Conservation (phyloP, 2,797 vertebrate genomes). For the Peromyscus nudipes region DNA sequence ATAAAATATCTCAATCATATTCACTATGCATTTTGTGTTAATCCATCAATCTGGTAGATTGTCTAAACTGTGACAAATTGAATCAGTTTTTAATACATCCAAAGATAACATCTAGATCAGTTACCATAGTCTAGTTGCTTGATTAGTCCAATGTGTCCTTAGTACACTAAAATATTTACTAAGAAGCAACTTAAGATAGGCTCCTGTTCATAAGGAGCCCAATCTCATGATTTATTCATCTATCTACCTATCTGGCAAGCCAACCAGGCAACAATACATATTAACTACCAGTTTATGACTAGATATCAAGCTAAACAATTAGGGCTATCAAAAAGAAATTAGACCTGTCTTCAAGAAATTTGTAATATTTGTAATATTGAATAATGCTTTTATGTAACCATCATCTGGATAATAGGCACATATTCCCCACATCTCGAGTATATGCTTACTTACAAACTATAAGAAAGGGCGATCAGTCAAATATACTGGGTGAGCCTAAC, state of each 20-base stretch:
- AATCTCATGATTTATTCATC: constrained; percentile 54
- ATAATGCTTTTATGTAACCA: not conserved
- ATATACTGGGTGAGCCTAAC: not conserved
- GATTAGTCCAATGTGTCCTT: constrained; percentile 33
- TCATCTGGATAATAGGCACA: not conserved
- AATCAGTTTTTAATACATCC: constrained; percentile 74
- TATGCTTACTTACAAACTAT: not conserved
- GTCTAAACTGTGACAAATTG: constrained; percentile 58
- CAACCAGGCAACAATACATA: constrained; percentile 12
- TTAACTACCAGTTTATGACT: not conserved
- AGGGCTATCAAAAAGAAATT: constrained; percentile 26
- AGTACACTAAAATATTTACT: constrained; percentile 47
- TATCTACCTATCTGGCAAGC: not conserved
- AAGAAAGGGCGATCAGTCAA: not conserved
- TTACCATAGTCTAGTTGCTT: constrained; percentile 36
- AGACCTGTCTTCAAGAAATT: constrained; percentile 3
- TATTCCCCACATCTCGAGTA: not conserved
- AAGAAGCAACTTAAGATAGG: constrained; percentile 28
- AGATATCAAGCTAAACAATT: constrained; percentile 37
- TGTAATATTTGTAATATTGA: not conserved
- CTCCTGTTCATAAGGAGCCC: not conserved
- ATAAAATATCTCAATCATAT: constrained; percentile 68
- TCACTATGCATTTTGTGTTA: constrained; percentile 74
- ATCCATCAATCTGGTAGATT: constrained; percentile 64
- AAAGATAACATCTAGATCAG: constrained; percentile 51